Evolutionary conservation across 2,113 vertebrate species (phyloP).

Genomic region (Globicephala melas): DNA sequence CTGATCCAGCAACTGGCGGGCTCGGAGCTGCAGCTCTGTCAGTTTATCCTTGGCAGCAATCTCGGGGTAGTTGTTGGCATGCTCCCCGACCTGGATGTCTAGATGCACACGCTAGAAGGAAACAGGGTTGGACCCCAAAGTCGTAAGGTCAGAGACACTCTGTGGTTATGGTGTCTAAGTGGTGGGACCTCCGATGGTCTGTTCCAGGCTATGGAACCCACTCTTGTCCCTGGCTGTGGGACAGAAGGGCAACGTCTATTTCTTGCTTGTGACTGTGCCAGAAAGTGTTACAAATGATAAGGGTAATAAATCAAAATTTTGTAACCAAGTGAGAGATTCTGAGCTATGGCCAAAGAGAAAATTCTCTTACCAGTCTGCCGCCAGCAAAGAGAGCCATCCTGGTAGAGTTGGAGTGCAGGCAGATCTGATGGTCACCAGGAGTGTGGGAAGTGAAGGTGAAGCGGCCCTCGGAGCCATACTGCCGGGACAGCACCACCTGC

Average conservation of each 20-base stretch:
- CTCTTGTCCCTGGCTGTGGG: background rate
- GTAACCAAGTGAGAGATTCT: background rate
- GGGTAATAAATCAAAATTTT: background rate
- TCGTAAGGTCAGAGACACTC: background rate
- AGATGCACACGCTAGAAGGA: constrained; percentile 90
- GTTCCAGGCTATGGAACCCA: background rate
- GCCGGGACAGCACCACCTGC: constrained; percentile 93
- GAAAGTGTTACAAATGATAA: background rate
- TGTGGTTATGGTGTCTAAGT: background rate
- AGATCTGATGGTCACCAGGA: constrained; percentile 96
- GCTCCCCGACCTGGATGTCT: constrained; percentile 95
- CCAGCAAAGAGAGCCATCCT: constrained; percentile 94
- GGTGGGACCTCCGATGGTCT: background rate
- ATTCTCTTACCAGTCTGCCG: constrained; percentile 89
- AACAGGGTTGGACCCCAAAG: background rate
- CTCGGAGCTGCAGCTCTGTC: constrained; percentile 93
- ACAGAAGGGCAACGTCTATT: background rate
- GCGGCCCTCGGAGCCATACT: constrained; percentile 94
- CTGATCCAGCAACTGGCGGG: constrained; percentile 93
- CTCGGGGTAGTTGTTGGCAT: constrained; percentile 97
- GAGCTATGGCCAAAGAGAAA: background rate
- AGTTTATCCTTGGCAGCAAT: constrained; percentile 97
- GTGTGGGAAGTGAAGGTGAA: constrained; percentile 98
- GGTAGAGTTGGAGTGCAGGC: constrained; percentile 97
- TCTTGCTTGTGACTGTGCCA: background rate